Base-by-base conservation (phyloP, 2,888 invertebrate genomes). In the Meta bourneti region DNA sequence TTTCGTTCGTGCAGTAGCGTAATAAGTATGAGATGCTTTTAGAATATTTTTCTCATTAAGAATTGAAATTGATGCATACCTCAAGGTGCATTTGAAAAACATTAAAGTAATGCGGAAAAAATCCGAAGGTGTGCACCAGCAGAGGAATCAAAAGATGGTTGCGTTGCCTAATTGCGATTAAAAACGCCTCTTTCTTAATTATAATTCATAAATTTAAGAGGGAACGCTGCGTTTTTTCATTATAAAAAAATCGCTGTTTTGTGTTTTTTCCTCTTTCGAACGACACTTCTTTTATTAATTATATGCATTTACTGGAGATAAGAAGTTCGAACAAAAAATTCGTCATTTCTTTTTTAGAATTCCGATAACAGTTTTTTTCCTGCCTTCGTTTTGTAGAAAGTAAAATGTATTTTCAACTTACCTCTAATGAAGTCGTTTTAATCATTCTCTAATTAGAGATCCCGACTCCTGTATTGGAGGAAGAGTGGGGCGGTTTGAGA, bases 361-460 rank as follows among this genome's bases (percentile, higher is more conserved):
- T 49, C 71, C 51, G 51, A 70, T 51, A 49, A 13, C 34, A n/a
- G 1, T 16, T 8, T 8, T 19, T 48, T 20, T 48, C 19, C 51
- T 49, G 2, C 19, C 8, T 48, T 52, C 70, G 8, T 19, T 81
- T 82, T 6, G 8, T 78, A 7, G 51, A 72, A 72, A n/a, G 51
- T n/a, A 51, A 61, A 51, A 77, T 7, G 52, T 74, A 8, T 80
- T 34, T 34, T 9, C 6, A 16, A n/a, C 52, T 72, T 19, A 71
- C 51, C 70, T 48, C 19, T 71, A 82, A 82, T 82, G 51, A 82
- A 82, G 82, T 72, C 19, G 70, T 82, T 82, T 82, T 82, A 72
- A 82, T 82, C 82, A 72, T 71, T 82, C 11, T 82, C 72, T 49
- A 82, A 82, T 82, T 82, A 51, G 61, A 51, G 77, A 52, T 48